These are phyloP conservation scores for Ypsolopha scabrella DNA, from an alignment of 2,888 invertebrate species.

Conservation along the genomic window DNA sequence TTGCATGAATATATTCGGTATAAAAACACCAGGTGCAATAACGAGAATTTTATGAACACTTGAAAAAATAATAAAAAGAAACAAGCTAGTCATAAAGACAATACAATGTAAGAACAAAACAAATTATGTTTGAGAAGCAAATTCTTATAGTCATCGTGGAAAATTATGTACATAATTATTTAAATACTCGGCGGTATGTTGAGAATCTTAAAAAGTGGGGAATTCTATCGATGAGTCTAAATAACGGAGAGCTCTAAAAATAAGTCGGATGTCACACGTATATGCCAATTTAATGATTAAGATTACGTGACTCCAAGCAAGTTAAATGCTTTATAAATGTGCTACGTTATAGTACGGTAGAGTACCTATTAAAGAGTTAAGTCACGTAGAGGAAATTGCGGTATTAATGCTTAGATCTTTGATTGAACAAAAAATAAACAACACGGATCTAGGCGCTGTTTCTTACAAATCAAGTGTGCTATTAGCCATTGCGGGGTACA, in stretches of 20 bases:
- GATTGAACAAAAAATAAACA: constrained; percentile 1
- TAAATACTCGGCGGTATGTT: too few species aligned
- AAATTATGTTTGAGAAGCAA: too few species aligned
- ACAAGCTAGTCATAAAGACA: too few species aligned
- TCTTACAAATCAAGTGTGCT: too few species aligned
- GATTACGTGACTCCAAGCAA: constrained; percentile 17
- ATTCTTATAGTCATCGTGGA: too few species aligned
- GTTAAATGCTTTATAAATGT: constrained; percentile 8
- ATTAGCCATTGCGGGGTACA: too few species aligned
- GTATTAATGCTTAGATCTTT: neutral
- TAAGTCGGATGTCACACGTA: neutral
- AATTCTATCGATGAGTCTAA: neutral
- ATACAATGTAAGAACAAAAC: too few species aligned
- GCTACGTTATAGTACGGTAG: neutral
- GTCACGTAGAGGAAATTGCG: constrained; percentile 7
- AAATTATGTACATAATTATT: too few species aligned
- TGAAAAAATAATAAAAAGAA: too few species aligned
- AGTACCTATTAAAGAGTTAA: constrained; percentile 6
- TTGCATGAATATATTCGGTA: too few species aligned
- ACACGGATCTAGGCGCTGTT: neutral
- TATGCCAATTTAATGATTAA: constrained; percentile 10
- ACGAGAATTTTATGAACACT: too few species aligned
- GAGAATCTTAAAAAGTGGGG: neutral
- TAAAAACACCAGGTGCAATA: too few species aligned
- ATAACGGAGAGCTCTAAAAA: neutral